These are phyloP conservation scores for Rhaphigaster nebulosa DNA, from an alignment of 2,888 invertebrate genomes.

Conservation along the genomic window DNA sequence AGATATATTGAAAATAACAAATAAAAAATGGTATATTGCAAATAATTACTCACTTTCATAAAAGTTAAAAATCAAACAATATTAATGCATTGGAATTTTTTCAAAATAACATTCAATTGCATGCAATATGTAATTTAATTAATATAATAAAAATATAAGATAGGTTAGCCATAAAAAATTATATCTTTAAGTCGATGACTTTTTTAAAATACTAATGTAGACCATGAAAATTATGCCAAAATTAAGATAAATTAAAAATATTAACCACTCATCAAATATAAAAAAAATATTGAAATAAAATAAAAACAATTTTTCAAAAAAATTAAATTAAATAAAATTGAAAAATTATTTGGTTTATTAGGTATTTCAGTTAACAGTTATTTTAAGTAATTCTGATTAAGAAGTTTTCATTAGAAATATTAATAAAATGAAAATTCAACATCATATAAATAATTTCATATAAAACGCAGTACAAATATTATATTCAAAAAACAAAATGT, in stretches of 20 bases:
- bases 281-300: not conserved
- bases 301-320: not conserved
- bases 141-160: not conserved
- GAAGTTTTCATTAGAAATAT: constrained; percentile 15
- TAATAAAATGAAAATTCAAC: not conserved
- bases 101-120: constrained; percentile 12
- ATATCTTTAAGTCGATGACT: not conserved
- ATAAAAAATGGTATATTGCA: not conserved
- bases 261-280: not conserved
- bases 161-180: not conserved
- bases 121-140: constrained; percentile 2
- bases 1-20: not conserved
- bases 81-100: constrained; percentile 2
- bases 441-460: not conserved
- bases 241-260: not conserved
- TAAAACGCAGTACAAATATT: not conserved
- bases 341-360: not conserved
- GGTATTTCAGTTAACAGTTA: not conserved
- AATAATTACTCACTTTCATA: constrained; percentile 30
- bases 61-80: not conserved
- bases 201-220: not conserved
- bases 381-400: not conserved
- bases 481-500: not conserved
- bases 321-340: too few species aligned
- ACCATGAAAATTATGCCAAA: not conserved